Evolutionary conservation across 2,113 vertebrate genomes (phyloP).

Genomic region (Myodes glareolus): DNA sequence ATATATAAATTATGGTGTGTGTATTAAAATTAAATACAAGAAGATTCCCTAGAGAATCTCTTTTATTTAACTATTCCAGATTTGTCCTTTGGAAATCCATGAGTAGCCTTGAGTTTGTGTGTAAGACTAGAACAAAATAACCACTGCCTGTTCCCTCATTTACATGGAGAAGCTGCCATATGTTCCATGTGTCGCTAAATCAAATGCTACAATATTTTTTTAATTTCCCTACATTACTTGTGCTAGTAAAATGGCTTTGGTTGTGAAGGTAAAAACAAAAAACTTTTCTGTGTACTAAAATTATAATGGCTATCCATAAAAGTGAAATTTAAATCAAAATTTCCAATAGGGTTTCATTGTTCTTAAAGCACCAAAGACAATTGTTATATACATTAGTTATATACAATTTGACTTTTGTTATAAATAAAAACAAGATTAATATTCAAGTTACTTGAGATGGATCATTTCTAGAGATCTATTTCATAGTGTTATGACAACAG

Average conservation of each 20-base stretch:
- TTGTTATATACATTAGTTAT: neutral
- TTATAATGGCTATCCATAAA: neutral
- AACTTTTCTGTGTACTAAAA: neutral
- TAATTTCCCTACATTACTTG: neutral
- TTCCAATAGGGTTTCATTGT: neutral
- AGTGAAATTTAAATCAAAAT: neutral
- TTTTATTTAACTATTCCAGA: neutral
- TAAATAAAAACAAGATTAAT: neutral
- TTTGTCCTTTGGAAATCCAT: neutral
- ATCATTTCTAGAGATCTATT: neutral
- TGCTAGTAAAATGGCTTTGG: neutral
- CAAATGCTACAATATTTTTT: neutral
- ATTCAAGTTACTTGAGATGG: neutral
- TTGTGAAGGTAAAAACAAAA: neutral
- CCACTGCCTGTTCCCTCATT: neutral
- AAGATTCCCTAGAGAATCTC: neutral
- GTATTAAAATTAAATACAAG: neutral
- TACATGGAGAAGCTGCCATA: neutral
- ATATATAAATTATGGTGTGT: neutral
- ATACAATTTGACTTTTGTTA: neutral
- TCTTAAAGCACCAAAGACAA: neutral
- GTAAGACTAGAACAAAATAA: neutral
- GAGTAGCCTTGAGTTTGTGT: neutral
- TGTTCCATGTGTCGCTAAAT: neutral
- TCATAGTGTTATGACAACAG: neutral